Evolutionary conservation across 2,797 vertebrate species (phyloP).

Genomic region (Eulemur albifrons): DNA sequence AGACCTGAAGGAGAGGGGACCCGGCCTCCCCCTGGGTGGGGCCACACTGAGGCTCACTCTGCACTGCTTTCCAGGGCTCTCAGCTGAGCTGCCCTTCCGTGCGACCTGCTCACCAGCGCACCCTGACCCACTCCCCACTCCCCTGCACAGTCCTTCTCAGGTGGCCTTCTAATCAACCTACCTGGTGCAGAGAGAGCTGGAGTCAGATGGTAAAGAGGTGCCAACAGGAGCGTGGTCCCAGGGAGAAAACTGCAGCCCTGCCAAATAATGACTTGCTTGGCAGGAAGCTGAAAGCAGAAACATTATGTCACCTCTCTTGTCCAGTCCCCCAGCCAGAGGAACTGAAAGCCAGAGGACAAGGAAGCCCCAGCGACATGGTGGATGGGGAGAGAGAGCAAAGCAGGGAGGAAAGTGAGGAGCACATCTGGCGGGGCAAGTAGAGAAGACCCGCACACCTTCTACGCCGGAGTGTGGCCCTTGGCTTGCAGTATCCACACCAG

Average conservation of each 20-base stretch:
- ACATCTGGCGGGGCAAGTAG: too few relatives aligned
- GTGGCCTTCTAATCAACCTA: background rate
- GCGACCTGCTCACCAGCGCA: accelerated
- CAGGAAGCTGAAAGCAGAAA: background rate
- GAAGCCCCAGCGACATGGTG: background rate
- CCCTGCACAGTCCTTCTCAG: too few relatives aligned
- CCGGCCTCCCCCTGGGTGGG: background rate
- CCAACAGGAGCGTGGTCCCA: background rate
- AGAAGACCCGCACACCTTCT: background rate
- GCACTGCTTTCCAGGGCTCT: background rate
- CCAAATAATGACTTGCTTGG: background rate
- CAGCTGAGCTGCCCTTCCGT: background rate
- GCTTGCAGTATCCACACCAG: background rate
- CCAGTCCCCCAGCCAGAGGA: background rate
- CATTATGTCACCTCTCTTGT: background rate
- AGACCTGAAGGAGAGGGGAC: background rate
- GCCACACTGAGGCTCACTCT: background rate
- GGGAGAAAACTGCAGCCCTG: background rate
- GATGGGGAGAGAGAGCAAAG: background rate
- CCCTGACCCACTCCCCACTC: background rate
- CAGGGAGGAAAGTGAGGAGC: background rate
- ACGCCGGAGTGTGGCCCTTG: background rate
- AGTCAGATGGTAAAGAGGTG: background rate
- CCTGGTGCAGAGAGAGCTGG: background rate
- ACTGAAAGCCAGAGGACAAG: background rate